Conservation (phyloP, 2,888 invertebrate genomes). For the Noctua pronuba region DNA sequence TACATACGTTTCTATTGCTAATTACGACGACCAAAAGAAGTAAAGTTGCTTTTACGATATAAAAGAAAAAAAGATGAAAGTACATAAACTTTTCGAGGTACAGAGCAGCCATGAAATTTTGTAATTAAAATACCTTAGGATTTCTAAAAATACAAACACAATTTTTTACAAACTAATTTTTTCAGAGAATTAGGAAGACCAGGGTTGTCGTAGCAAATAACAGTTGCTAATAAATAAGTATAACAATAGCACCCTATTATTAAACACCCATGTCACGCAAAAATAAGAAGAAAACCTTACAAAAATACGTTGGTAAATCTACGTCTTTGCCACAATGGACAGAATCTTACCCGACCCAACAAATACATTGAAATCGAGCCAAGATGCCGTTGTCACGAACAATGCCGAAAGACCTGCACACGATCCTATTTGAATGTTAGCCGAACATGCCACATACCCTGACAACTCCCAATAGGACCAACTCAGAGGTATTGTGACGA, state of each 20-base stretch:
- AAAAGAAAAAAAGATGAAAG: neutral
- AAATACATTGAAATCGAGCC: conserved; percentile 61
- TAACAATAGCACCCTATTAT: conserved; percentile 4
- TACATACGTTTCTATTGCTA: neutral
- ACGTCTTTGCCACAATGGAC: conserved; percentile 46
- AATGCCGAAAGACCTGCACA: conserved; percentile 48
- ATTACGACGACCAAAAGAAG: conserved; percentile 8
- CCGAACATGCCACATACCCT: conserved; percentile 66
- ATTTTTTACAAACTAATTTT: neutral
- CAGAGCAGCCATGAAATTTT: too few species aligned
- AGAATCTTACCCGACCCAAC: conserved; percentile 58
- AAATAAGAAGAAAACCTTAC: conserved; percentile 19
- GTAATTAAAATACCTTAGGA: neutral
- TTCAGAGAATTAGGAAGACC: neutral
- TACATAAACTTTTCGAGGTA: neutral
- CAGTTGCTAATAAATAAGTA: neutral
- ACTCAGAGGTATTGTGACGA: conserved; percentile 47
- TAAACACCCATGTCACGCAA: conserved; percentile 23
- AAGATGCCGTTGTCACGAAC: conserved; percentile 54
- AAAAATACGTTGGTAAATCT: conserved; percentile 30
- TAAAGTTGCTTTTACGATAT: too few species aligned
- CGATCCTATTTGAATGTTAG: conserved; percentile 57
- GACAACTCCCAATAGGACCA: conserved; percentile 61
- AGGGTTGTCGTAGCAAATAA: too few species aligned
- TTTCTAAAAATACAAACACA: neutral